Conservation (phyloP, 2,797 vertebrate species). For the Sebastes jordani region DNA sequence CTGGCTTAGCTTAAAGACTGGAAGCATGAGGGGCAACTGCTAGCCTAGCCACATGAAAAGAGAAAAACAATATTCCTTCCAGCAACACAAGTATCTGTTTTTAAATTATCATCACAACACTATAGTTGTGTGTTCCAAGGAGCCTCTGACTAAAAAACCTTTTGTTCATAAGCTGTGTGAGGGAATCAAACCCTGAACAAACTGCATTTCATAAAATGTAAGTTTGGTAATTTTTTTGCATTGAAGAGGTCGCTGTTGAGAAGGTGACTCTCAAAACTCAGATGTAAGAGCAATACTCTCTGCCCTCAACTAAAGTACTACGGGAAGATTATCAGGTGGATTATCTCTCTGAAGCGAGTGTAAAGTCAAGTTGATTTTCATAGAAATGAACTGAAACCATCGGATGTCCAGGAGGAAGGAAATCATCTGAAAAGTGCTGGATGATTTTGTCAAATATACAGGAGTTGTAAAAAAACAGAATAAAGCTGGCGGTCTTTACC, state of each 20-base stretch:
- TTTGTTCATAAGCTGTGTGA: no score
- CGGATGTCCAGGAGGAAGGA: not conserved
- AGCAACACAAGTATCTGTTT: no score
- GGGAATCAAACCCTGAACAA: not conserved
- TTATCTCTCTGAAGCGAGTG: not conserved
- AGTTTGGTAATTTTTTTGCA: no score
- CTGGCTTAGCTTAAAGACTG: not conserved
- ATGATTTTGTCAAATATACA: not conserved
- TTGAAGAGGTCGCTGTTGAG: not conserved
- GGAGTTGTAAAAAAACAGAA: not conserved
- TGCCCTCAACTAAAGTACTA: not conserved
- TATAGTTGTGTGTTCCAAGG: no score
- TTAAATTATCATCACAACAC: no score
- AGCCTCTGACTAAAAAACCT: no score
- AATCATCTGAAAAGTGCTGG: not conserved
- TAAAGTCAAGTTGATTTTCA: not conserved
- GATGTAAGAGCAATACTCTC: not conserved
- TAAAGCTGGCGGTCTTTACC: slow-evolving; percentile 71
- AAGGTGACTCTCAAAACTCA: not conserved
- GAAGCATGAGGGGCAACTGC: not conserved
- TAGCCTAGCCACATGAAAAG: not conserved
- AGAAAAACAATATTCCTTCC: not conserved
- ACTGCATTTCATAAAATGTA: not conserved
- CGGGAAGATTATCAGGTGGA: not conserved
- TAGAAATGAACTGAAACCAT: not conserved